phyloP scores from a whole-genome alignment of 2,888 invertebrate species.

The Amorpha juglandis region DNA sequence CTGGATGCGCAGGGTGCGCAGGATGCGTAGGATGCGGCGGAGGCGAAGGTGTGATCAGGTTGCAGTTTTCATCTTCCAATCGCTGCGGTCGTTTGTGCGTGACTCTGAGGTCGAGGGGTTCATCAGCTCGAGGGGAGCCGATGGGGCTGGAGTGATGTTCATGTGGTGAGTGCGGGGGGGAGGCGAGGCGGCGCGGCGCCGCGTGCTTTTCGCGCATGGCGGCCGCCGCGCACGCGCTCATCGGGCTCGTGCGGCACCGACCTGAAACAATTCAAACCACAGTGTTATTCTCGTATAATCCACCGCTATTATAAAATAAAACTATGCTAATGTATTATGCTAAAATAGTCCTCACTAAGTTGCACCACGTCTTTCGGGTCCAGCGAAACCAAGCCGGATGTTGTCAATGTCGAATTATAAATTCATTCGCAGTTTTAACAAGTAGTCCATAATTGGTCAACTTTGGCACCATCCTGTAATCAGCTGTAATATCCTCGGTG shows the following conservation, averaged over 20 bases:
- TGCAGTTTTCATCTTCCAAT: conserved; percentile 94
- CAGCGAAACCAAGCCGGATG: neutral
- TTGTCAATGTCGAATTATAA: conserved; percentile 6
- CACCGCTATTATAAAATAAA: neutral
- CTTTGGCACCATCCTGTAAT: conserved; percentile 49
- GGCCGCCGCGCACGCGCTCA: conserved; percentile 90
- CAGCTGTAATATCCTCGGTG: conserved; percentile 30
- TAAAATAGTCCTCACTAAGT: neutral
- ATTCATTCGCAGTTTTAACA: conserved; percentile 24
- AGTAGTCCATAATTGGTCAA: conserved; percentile 40
- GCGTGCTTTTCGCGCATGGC: conserved; percentile 95
- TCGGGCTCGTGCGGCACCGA: conserved; percentile 85
- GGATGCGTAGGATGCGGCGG: conserved; percentile 84
- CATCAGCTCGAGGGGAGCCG: conserved; percentile 84
- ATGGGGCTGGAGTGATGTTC: conserved; percentile 81
- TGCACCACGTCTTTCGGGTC: conserved; percentile 1
- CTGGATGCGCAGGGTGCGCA: conserved; percentile 85
- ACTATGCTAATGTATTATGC: neutral
- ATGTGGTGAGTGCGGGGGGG: conserved; percentile 74
- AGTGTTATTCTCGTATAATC: conserved; percentile 29
- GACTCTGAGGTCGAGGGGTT: conserved; percentile 94
- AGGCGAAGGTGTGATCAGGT: conserved; percentile 87
- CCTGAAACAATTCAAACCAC: conserved; percentile 64
- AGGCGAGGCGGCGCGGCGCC: conserved; percentile 93
- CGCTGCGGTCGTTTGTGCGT: conserved; percentile 90